A percentile compares a stretch with the other conserved stretches of the same genome.
Conservation (phyloP, 2,888 invertebrate species). For the Maniola hyperantus region DNA sequence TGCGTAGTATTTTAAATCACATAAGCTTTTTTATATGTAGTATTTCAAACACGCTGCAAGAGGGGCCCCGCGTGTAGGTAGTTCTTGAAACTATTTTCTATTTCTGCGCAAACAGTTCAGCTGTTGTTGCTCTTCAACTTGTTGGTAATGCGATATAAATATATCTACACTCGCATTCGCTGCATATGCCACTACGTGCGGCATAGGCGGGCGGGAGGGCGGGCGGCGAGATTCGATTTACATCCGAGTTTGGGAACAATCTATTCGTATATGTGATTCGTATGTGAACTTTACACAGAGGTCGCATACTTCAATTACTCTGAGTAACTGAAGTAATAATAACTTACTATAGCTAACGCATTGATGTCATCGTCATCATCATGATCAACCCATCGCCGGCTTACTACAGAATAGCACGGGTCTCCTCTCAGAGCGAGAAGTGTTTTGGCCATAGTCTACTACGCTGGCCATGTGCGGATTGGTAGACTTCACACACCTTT, state of each 20-base stretch:
- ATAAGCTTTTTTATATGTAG: too few relatives aligned
- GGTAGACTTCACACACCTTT: too few relatives aligned
- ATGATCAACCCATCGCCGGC: too few relatives aligned
- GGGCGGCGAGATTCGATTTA: slow-evolving; percentile 23
- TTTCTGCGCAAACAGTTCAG: slow-evolving; percentile 74
- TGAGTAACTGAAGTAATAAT: too few relatives aligned
- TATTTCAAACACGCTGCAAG: slow-evolving; percentile 47
- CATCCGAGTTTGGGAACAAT: slow-evolving; percentile 22
- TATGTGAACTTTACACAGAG: not conserved
- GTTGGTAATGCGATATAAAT: slow-evolving; percentile 64
- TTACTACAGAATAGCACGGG: too few relatives aligned
- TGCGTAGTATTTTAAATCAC: too few relatives aligned
- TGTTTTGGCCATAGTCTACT: too few relatives aligned
- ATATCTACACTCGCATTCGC: slow-evolving; percentile 39
- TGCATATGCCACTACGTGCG: slow-evolving; percentile 2
- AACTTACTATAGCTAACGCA: too few relatives aligned
- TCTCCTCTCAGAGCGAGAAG: too few relatives aligned
- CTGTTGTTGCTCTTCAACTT: slow-evolving; percentile 73
- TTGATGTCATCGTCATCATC: too few relatives aligned
- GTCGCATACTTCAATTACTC: too few relatives aligned
- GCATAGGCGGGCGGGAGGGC: not conserved
- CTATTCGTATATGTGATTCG: not conserved
- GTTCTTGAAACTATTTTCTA: slow-evolving; percentile 82
- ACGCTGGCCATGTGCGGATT: too few relatives aligned
- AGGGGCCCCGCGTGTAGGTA: slow-evolving; percentile 58